phyloP scores from a whole-genome alignment of 1,140 invertebrate genomes.

The Rhagoletis zephyria region DNA sequence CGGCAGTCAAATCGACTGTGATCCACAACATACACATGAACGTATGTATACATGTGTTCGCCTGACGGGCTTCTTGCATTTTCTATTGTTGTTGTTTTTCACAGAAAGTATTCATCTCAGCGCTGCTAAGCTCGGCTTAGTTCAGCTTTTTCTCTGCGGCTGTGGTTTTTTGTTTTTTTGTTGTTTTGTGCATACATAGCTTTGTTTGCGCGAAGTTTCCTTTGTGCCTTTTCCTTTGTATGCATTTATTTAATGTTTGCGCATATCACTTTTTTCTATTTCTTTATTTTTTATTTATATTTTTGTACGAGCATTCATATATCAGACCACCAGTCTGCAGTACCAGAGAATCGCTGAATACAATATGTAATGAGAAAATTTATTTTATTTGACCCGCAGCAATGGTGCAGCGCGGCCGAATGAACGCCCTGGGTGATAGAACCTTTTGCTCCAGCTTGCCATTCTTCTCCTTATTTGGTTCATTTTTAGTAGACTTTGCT shows the following conservation, averaged over 20 bases:
- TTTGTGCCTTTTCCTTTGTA: neutral
- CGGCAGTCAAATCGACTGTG: neutral
- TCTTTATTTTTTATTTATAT: neutral
- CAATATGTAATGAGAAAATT: constrained; percentile 44
- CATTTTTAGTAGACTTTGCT: neutral
- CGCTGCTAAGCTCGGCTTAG: neutral
- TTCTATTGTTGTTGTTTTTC: neutral
- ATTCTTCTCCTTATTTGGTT: neutral
- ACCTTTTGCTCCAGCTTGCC: constrained; percentile 21
- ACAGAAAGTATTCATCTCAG: neutral
- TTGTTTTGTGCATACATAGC: neutral
- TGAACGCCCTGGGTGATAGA: neutral
- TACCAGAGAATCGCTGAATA: neutral
- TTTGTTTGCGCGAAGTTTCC: neutral
- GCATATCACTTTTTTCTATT: neutral
- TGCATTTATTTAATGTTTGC: neutral
- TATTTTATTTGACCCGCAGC: constrained; percentile 50
- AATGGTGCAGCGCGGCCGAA: constrained; percentile 5
- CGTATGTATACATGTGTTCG: neutral
- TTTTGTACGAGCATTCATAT: neutral
- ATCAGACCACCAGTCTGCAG: constrained; percentile 11
- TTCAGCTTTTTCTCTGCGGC: neutral
- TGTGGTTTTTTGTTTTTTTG: neutral
- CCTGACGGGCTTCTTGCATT: neutral
- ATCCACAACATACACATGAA: no score